These are phyloP conservation scores for Omphaloscelis lunosa DNA, from an alignment of 2,888 invertebrate species.

Conservation along the genomic window DNA sequence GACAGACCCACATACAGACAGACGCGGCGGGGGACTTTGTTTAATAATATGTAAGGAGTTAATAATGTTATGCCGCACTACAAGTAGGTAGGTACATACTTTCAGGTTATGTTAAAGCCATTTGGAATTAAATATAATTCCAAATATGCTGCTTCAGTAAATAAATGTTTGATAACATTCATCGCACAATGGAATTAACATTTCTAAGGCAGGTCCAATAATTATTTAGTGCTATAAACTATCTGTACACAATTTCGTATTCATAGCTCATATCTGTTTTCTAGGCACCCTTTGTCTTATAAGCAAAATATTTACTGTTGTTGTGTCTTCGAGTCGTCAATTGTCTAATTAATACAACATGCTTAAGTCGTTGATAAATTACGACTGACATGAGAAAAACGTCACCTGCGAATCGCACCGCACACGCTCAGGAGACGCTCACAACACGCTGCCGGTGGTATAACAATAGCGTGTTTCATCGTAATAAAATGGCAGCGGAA, in stretches of 20 bases:
- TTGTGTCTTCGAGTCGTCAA: not conserved
- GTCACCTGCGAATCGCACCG: slow-evolving; percentile 24
- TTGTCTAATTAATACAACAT: slow-evolving; percentile 2
- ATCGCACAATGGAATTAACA: not conserved
- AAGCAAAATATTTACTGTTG: slow-evolving; percentile 26
- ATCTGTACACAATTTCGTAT: slow-evolving; percentile 10
- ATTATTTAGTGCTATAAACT: not conserved
- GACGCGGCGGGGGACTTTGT: too few relatives aligned
- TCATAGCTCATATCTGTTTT: not conserved
- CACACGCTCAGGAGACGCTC: slow-evolving; percentile 21
- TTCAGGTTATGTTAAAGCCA: not conserved
- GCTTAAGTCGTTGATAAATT: not conserved
- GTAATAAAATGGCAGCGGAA: slow-evolving; percentile 40
- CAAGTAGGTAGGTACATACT: not conserved
- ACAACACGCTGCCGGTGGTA: slow-evolving; percentile 2
- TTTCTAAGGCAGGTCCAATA: not conserved
- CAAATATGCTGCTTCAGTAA: not conserved
- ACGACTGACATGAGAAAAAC: slow-evolving; percentile 27
- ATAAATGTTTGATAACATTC: slow-evolving; percentile 1
- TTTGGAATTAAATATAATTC: not conserved
- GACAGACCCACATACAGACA: too few relatives aligned
- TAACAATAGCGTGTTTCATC: slow-evolving; percentile 32
- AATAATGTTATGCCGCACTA: not conserved
- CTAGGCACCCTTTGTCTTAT: slow-evolving; percentile 9
- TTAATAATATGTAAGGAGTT: too few relatives aligned